Base-by-base conservation (phyloP, 2,888 invertebrate species). In the Chrysolina haemoptera region DNA sequence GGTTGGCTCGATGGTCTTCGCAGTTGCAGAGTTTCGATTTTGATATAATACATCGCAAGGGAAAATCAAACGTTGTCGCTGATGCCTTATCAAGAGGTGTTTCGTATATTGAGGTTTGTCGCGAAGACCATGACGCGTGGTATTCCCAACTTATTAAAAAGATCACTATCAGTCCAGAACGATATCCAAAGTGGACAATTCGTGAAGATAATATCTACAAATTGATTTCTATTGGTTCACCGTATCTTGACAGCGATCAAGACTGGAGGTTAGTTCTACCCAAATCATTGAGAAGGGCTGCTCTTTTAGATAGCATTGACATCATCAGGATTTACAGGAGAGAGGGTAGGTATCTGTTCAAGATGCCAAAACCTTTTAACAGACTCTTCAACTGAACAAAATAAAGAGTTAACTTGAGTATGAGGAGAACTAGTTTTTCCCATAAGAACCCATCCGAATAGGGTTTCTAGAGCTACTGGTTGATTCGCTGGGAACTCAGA, bases 161-260 rank as follows among this genome's bases (percentile, higher is more conserved):
- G 0, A 68, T 78, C 10, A 12, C 20, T 1, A 18, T 3, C n/a
- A 16, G 62, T 20, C 75, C 76, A 40, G 53, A 66, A 46, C 68
- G 73, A 63, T 80, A 63, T 73, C 71, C 78, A 1, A 64, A 66
- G n/a, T 80, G 70, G 70, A 18, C 50, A 0, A 70, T 70, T 46
- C 69, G 46, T 2, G 59, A 43, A 65, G 73, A 8, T n/a, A 64
- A 69, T 11, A 8, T 81, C 8, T 80, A 76, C 59, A 79, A 80
- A 70, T 62, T 65, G 22, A 62, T 72, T 20, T 40, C 68, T 41
- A 16, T n/a, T 22, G 67, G 64, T 35, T 70, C 41, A 35, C 70
- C 70, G 14, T 62, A 66, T n/a, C 62, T 78, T 11, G 18, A 41
- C 40, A 35, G 8, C 16, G 68, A 68, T 14, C 35, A 55, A 27